Evolutionary conservation across 2,888 invertebrate genomes (phyloP).

Genomic region (Andrena fulva): DNA sequence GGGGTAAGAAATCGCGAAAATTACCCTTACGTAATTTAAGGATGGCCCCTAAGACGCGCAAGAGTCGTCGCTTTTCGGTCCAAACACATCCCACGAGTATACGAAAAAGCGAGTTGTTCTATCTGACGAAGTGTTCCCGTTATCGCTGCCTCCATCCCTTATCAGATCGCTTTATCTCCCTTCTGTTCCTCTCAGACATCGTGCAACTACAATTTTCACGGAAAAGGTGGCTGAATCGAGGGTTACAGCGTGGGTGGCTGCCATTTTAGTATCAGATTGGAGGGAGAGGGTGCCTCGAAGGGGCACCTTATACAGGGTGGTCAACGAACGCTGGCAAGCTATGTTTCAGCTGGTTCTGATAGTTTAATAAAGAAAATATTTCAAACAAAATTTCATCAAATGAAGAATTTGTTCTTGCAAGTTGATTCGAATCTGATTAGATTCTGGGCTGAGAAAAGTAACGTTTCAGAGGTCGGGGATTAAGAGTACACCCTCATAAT

Average conservation of each 20-base stretch:
- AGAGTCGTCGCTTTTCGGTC: no score
- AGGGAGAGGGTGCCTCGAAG: no score
- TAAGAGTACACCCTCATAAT: not conserved
- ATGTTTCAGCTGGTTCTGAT: not conserved
- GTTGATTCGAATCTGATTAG: not conserved
- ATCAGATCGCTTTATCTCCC: not conserved
- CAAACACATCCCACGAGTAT: no score
- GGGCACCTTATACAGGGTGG: not conserved
- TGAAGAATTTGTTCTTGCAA: not conserved
- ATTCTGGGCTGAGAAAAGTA: not conserved
- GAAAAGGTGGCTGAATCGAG: not conserved
- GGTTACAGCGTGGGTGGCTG: not conserved
- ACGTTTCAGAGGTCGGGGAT: no score
- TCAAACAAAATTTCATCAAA: not conserved
- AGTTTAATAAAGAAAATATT: not conserved
- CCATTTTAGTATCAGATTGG: not conserved
- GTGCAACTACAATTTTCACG: not conserved
- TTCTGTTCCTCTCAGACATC: not conserved
- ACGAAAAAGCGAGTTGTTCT: no score
- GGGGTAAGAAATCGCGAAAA: no score
- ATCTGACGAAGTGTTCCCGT: not conserved
- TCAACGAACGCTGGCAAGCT: no score
- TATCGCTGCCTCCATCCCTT: not conserved
- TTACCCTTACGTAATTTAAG: no score
- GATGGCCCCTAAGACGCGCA: no score